Evolutionary conservation across 2,888 invertebrate genomes (phyloP), one percentile per base, ranked within the genome.

Genomic region (Drosophila picticornis): DNA sequence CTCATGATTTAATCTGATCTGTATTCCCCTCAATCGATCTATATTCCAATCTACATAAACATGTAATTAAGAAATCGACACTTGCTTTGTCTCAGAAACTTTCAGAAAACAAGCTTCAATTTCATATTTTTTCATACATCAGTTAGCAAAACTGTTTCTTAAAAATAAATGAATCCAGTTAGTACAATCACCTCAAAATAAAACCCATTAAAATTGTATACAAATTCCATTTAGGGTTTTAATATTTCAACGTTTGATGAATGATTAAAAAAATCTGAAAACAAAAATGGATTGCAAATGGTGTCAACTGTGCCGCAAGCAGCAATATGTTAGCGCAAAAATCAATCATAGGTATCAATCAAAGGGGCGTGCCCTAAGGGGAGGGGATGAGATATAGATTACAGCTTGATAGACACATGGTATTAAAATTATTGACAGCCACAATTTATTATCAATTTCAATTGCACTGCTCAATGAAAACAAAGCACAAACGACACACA

Each of bases 341-440:
- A 82, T 81, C 82, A 81, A 81, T 79, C 79, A 79, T 65, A 58
- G 64, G 63, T 58, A 72, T 64, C 72, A 72, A 72, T 76, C 72
- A 58, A 27, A 43, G 34, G 34, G 79, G 53, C 64, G 77, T 77
- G 58, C 46, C 25, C 51, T 38, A 46, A 34, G 60, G 10, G 32
- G 16, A 48, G 40, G 22, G 32, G 38, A 34, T 53, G 55, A 38
- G 55, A 53, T 25, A 25, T 22, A 51, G 67, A 64, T 65, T 53
- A 55, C 70, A 61, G 25, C 46, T 73, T 91, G 90, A 91, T 84
- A 87, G 88, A 91, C 86, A 90, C 79, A 72, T 65, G 83, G 82
- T 81, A 91, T 90, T 84, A 85, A 91, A 90, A 81, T 81, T 90
- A 91, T 87, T 91, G 91, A 91, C 91, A 91, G 87, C 84, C 75